These are phyloP conservation scores for Leptopilina syphax DNA, from an alignment of 2,888 invertebrate species.

Conservation along the genomic window DNA sequence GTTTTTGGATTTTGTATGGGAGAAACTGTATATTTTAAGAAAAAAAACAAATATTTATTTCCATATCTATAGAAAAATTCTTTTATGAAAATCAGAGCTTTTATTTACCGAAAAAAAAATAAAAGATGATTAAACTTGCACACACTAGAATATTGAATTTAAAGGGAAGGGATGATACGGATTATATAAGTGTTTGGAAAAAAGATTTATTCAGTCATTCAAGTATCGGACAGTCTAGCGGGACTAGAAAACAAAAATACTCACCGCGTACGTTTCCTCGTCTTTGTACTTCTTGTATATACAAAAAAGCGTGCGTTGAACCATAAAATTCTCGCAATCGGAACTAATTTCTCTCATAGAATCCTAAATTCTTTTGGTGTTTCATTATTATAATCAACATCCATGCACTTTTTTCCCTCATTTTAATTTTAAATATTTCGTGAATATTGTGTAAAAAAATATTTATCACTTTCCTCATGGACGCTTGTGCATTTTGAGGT, in stretches of 20 bases:
- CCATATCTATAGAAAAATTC: too few species aligned
- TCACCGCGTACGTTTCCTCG: neutral
- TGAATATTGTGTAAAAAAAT: neutral
- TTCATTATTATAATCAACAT: neutral
- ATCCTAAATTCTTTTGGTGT: too few species aligned
- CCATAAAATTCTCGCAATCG: neutral
- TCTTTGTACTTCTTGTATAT: neutral
- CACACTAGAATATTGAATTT: neutral
- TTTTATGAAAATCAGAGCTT: too few species aligned
- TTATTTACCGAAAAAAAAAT: neutral
- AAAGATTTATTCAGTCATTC: neutral
- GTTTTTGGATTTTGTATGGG: too few species aligned
- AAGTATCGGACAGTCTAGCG: neutral
- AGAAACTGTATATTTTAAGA: too few species aligned
- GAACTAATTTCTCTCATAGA: neutral
- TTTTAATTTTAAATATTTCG: neutral
- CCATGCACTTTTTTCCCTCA: neutral
- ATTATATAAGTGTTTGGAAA: conserved; percentile 31
- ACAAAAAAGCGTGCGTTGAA: neutral
- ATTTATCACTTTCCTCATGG: neutral
- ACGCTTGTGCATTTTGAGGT: conserved; percentile 22
- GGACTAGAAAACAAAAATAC: neutral
- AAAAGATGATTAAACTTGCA: neutral
- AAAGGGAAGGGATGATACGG: neutral
- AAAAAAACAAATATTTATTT: too few species aligned